Evolutionary conservation across 2,797 vertebrate species (phyloP), one percentile per base, ranked within the genome.

Genomic region (Acanthurus lineatus): DNA sequence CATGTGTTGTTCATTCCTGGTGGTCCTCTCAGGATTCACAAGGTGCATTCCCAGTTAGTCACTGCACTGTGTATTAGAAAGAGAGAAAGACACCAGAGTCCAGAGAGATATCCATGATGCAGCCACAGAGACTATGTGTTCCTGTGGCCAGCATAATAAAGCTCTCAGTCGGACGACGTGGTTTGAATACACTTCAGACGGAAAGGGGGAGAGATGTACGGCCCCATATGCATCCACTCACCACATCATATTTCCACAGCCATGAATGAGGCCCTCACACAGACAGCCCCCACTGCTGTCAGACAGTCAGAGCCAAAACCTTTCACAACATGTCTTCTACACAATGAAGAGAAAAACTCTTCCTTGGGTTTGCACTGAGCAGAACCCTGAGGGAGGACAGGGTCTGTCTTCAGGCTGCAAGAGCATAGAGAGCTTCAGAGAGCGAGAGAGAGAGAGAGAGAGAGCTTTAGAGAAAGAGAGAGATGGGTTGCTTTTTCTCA

Each of bases 151-250:
- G 72, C 74, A 90, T 92, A 89, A 93, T 93, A 87, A 92, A 89
- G 89, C 88, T 93, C 87, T 93, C 87, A 91, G 88, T 87, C 73
- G 86, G 77, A 90, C 78, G 60, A 88, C 84, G 82, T 89, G 92
- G 93, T 94, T 94, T 94, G 91, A 96, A 94, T 85, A 77, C 87
- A 89, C 91, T 92, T 94, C 93, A 93, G 88, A 95, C 79, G 57
- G 78, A 86, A 74, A 77, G 79, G 40, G 74, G 73, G 68, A 87
- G 86, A 81, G 82, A 91, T 89, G 89, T 85, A 82, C 88, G 85
- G 87, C 69, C 79, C 92, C 89, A 91, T 91, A 91, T 92, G 91
- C 86, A 88, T 89, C 73, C 73, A 86, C 87, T 91, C 90, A 93
- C 92, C 92, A 92, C 93, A 93, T 94, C 91, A 93, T 92, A 93